Evolutionary conservation across 2,888 invertebrate species (phyloP), one percentile per base, ranked within the genome.

Genomic region (Drosophila leonis): DNA sequence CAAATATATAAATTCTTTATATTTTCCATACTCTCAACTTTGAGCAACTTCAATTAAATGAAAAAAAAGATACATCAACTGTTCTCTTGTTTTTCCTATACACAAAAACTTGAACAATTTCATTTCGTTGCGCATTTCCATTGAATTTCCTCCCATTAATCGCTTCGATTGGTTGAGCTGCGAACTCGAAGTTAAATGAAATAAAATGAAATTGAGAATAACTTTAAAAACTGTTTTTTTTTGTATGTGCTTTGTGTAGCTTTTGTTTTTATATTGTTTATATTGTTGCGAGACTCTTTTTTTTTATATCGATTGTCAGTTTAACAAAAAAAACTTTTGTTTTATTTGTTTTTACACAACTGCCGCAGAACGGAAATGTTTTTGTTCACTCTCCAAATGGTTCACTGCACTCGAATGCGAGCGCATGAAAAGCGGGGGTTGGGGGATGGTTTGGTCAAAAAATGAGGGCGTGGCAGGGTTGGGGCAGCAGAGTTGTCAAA

Each of bases 361-460:
- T 73, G 72, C 69, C 71, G 66, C 86, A 80, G 73, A 90, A 78
- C 90, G 90, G 88, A 85, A 90, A 85, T 85, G 85, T 85, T 82
- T 49, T 75, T 73, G 65, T 70, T 59, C 52, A 61, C 65, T 66
- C 64, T 63, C 74, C 80, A 88, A 90, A 90, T 90, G 85, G 90
- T 86, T 86, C 88, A 88, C 72, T 90, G 90, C 85, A 86, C 88
- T 90, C 83, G 75, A 88, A 83, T 90, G 85, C 69, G 70, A 35
- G n/a, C 20, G 60, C 13, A 48, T 27, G 31, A 44, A n/a, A n/a
- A n/a, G n/a, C 39, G 20, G 15, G 27, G 15, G 24, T 3, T 4
- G 18, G 13, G 4, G 44, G 5, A 37, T 6, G 15, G 33, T 5
- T 20, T 33, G 51, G 33, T 51, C 51, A 48, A 64, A 31, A 63